Base-by-base conservation (phyloP, 1,140 invertebrate genomes). In the Cydia fagiglandana region DNA sequence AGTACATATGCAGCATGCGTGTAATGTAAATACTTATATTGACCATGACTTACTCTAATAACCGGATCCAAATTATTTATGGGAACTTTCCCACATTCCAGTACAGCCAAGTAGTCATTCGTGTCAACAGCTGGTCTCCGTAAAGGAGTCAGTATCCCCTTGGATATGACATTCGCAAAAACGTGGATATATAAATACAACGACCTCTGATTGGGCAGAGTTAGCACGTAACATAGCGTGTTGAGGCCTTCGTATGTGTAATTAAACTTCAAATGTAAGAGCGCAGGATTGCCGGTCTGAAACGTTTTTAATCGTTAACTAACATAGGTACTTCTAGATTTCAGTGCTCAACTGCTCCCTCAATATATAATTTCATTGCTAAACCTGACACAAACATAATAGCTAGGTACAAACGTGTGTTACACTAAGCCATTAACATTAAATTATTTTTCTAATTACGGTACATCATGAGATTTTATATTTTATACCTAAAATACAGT, bases 21-120 rank as follows among this genome's bases (percentile, higher is more conserved):
- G 10, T 73, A 50, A 50, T 47, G 9, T 47, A 5, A 4, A 34
- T 73, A 73, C 45, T 9, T 47, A 4, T 64, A n/a, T 73, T 64
- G 50, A 41, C 20, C 41, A 75, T 38, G 45, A 64, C 85, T 84
- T 83, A 93, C 92, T 77, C 91, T 83, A 77, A 91, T 88, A 47
- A 93, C 92, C 4, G 90, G 87, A 84, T 93, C 90, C 75, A 92
- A 83, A 80, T 92, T 93, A 78, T 92, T 92, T 47, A 92, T 92
- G 47, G 89, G 91, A 6, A 93, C 91, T 83, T 83, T 88, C 13
- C 92, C 92, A 80, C 91, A 90, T 66, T 93, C 86, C 70, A 93
- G 66, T 15, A 89, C 79, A 2, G 88, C 84, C 28, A 89, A 79
- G 77, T 88, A 89, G 53, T 81, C 76, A 7, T 86, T 83, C 0